phyloP scores from a whole-genome alignment of 2,888 invertebrate genomes.

The Cosmia pyralina region DNA sequence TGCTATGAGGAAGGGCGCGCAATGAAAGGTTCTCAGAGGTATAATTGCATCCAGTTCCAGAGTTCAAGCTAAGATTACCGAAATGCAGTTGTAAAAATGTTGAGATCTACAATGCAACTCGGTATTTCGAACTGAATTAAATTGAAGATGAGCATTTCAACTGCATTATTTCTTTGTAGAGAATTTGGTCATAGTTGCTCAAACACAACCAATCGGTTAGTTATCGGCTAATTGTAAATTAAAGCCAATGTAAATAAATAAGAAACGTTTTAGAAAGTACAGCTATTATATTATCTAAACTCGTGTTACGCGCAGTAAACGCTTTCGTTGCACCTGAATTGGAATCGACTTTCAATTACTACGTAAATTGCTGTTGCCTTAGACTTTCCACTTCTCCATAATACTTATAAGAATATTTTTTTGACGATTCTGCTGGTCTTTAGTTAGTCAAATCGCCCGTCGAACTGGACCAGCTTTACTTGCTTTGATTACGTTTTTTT shows the following conservation, averaged over 20 bases:
- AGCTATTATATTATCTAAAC: slow-evolving; percentile 79
- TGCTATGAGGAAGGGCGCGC: slow-evolving; percentile 75
- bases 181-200: background rate
- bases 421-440: slow-evolving; percentile 23
- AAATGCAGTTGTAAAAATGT: slow-evolving; percentile 35
- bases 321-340: slow-evolving; percentile 81
- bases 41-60: slow-evolving; percentile 60
- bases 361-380: slow-evolving; percentile 70
- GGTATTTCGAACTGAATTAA: slow-evolving; percentile 5
- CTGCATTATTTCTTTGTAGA: background rate
- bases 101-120: slow-evolving; percentile 1
- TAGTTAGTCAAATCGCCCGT: slow-evolving; percentile 17
- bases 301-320: slow-evolving; percentile 80
- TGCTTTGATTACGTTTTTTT: slow-evolving; percentile 2
- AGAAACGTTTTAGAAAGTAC: slow-evolving; percentile 82
- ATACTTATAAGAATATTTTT: slow-evolving; percentile 41
- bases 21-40: slow-evolving; percentile 59
- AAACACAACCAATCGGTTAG: slow-evolving; percentile 30
- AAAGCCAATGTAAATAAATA: slow-evolving; percentile 71
- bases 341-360: slow-evolving; percentile 80
- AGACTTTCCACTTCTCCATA: slow-evolving; percentile 65
- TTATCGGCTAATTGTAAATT: slow-evolving; percentile 16
- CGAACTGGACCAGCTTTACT: background rate
- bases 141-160: slow-evolving; percentile 9
- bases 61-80: slow-evolving; percentile 46